Evolutionary conservation across 2,888 invertebrate species (phyloP).

Genomic region (Thysanoteuthis rhombus): DNA sequence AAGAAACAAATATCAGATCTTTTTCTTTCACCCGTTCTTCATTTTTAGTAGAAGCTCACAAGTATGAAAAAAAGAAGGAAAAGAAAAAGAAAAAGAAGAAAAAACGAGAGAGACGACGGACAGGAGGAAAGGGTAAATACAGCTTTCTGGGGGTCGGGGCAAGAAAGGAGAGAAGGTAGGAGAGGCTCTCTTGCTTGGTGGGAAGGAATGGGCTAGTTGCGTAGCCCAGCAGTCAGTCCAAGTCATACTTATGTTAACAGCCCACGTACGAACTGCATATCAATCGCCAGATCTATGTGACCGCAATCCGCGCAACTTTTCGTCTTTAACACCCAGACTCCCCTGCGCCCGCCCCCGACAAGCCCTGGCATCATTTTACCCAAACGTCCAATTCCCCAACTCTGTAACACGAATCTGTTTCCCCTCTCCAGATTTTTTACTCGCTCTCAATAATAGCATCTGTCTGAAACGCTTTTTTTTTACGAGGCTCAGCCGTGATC

Average conservation of each 20-base stretch:
- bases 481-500: background rate
- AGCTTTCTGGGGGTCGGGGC: no score
- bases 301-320: background rate
- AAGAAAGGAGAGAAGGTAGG: no score
- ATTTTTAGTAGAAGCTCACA: no score
- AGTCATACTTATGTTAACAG: background rate
- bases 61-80: no score
- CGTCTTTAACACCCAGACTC: background rate
- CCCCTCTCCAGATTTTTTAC: background rate
- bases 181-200: background rate
- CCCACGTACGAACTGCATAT: background rate
- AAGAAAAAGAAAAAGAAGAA: no score
- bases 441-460: background rate
- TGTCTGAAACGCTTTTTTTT: background rate
- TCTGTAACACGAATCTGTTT: slow-evolving; percentile 12
- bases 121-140: no score
- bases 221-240: background rate
- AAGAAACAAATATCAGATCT: no score
- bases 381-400: background rate
- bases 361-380: background rate
- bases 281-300: background rate
- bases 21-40: no score
- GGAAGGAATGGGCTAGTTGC: background rate
- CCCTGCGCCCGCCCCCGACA: background rate
- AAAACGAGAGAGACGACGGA: no score